Percentiles rank a stretch among this genome's conserved stretches.
Conservation (phyloP, 2,113 vertebrate species). For the Callipepla squamata region DNA sequence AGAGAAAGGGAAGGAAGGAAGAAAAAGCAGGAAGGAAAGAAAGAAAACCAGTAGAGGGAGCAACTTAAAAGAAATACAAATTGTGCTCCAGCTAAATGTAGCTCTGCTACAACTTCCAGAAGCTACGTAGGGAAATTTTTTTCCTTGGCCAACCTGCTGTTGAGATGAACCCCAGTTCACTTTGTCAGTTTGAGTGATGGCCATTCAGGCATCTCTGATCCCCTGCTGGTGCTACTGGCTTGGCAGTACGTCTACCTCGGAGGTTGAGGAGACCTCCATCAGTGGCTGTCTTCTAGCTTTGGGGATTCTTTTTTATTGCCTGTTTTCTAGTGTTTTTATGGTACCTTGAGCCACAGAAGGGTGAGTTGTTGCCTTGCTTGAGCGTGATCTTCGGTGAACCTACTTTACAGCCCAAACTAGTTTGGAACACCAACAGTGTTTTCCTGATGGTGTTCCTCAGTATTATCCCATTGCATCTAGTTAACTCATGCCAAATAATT, state of each 20-base stretch:
- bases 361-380: background rate
- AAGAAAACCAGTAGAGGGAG: background rate
- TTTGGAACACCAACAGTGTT: background rate
- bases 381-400: background rate
- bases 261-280: background rate
- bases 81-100: background rate
- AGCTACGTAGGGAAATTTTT: background rate
- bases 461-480: background rate
- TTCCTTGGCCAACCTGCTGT: background rate
- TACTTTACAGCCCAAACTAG: background rate
- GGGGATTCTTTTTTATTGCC: background rate
- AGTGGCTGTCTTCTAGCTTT: background rate
- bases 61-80: constrained; percentile 1
- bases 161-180: background rate
- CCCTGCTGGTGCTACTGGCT: background rate
- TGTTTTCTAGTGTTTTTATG: background rate
- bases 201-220: background rate
- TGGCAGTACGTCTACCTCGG: background rate
- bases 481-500: constrained; percentile 9
- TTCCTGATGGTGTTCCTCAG: background rate
- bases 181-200: fast-evolving
- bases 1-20: background rate
- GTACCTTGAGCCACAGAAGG: background rate
- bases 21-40: background rate
- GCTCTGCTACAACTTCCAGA: background rate